These are phyloP conservation scores for Platypus cylindrus DNA, from an alignment of 2,888 invertebrate species.

Conservation along the genomic window DNA sequence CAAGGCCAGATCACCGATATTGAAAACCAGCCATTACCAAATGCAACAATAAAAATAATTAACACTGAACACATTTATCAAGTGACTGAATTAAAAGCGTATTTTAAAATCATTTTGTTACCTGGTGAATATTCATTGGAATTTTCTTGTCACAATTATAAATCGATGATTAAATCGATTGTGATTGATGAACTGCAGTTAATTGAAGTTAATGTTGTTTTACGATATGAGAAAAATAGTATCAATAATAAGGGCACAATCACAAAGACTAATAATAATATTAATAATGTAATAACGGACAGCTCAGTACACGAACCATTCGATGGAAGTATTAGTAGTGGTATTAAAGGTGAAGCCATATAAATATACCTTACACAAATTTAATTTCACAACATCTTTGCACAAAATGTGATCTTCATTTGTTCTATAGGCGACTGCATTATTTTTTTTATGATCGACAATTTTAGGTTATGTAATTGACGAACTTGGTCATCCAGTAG, in stretches of 20 bases:
- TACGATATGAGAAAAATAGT: slow-evolving; percentile 8
- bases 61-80: slow-evolving; percentile 44
- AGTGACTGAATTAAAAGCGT: slow-evolving; percentile 55
- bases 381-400: too few species aligned
- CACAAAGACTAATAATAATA: slow-evolving; percentile 6
- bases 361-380: neutral
- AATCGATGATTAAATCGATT: slow-evolving; percentile 36
- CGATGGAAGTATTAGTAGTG: slow-evolving; percentile 17
- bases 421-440: too few species aligned
- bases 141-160: slow-evolving; percentile 49
- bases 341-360: slow-evolving; percentile 21
- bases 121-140: slow-evolving; percentile 52
- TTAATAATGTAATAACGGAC: slow-evolving; percentile 11
- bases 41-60: slow-evolving; percentile 57
- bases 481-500: slow-evolving; percentile 44
- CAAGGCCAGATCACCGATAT: slow-evolving; percentile 17
- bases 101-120: slow-evolving; percentile 59
- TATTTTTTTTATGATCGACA: neutral
- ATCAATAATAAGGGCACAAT: slow-evolving; percentile 12
- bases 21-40: slow-evolving; percentile 50
- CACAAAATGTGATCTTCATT: too few species aligned
- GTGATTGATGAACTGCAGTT: slow-evolving; percentile 34
- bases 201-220: slow-evolving; percentile 28
- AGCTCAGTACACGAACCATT: slow-evolving; percentile 18
- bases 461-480: slow-evolving; percentile 47